These are phyloP conservation scores for Aselliscus stoliczkanus DNA, from an alignment of 2,797 vertebrate genomes.

Conservation along the genomic window DNA sequence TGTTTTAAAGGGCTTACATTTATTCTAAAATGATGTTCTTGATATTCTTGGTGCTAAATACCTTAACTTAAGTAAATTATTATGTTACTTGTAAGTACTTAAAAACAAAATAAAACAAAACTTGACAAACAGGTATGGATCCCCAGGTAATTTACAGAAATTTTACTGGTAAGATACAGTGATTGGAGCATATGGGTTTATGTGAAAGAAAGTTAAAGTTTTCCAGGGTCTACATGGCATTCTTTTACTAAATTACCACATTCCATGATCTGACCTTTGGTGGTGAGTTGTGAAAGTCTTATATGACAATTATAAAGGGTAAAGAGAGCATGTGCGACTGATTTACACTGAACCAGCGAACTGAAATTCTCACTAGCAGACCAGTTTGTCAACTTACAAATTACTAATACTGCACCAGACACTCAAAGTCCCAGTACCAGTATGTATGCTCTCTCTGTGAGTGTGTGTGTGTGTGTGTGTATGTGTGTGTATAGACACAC, in stretches of 20 bases:
- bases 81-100: not conserved
- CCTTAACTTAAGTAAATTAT: not conserved
- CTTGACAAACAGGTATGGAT: not conserved
- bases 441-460: not conserved
- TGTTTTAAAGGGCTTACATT: not conserved
- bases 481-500: too few relatives aligned
- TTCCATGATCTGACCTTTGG: not conserved
- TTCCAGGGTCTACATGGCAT: accelerated
- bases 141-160: not conserved
- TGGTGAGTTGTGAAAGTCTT: not conserved
- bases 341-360: not conserved
- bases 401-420: not conserved
- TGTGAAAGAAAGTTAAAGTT: not conserved
- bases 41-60: not conserved
- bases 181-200: not conserved
- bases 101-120: not conserved
- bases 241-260: not conserved
- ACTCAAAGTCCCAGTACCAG: not conserved
- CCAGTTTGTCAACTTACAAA: not conserved
- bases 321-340: not conserved
- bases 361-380: not conserved
- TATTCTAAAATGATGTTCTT: not conserved
- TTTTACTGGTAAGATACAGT: not conserved
- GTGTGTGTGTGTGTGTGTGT: too few relatives aligned
- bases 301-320: not conserved